Conservation (phyloP, 2,113 vertebrate species). For the Perognathus longimembris region DNA sequence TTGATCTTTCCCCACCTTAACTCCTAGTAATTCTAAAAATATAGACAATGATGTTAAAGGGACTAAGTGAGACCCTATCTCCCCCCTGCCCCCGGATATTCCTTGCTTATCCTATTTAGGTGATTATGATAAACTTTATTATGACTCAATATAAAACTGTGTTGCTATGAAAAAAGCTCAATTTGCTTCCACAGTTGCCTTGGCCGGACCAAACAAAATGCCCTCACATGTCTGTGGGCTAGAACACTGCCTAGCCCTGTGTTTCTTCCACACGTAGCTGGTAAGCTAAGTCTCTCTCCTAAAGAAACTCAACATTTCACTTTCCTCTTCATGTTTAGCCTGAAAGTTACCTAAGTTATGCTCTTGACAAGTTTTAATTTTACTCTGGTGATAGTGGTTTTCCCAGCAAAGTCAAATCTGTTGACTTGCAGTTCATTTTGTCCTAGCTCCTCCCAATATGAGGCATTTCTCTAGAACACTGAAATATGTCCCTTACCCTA, state of each 20-base stretch:
- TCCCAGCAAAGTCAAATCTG: neutral
- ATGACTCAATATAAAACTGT: too few relatives aligned
- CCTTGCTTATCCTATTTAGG: too few relatives aligned
- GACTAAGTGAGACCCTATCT: neutral
- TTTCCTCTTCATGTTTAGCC: neutral
- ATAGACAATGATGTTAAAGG: neutral
- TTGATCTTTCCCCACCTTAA: neutral
- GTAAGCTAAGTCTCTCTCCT: neutral
- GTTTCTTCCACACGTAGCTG: neutral
- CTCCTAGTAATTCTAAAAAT: neutral
- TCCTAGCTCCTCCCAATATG: neutral
- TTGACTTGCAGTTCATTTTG: neutral
- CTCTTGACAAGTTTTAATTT: conserved; percentile 21
- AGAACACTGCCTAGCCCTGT: too few relatives aligned
- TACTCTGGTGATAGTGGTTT: neutral
- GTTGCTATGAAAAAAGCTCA: too few relatives aligned
- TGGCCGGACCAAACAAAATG: too few relatives aligned
- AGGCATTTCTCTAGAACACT: neutral
- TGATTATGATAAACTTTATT: too few relatives aligned
- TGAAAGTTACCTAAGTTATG: neutral
- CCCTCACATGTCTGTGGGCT: too few relatives aligned
- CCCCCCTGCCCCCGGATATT: too few relatives aligned
- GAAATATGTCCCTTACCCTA: neutral
- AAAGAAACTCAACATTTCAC: neutral
- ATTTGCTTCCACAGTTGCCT: too few relatives aligned